Percentiles rank a stretch among this genome's conserved stretches.
Evolutionary conservation across 2,113 vertebrate species (phyloP).

Genomic region (Copsychus sechellarum): DNA sequence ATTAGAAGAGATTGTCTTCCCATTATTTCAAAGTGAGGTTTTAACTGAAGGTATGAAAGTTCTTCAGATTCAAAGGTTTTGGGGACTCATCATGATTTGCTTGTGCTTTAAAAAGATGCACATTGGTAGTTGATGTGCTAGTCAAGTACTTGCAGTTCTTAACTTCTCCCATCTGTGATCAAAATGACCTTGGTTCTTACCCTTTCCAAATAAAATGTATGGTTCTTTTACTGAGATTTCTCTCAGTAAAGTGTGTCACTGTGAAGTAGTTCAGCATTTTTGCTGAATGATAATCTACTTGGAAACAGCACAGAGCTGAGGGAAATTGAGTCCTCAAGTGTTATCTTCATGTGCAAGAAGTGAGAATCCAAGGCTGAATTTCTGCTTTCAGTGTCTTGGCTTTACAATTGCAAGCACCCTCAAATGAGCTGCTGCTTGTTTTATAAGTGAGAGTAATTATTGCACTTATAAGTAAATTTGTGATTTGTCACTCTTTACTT

Average conservation of each 20-base stretch:
- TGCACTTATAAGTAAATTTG: not conserved
- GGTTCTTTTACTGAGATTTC: not conserved
- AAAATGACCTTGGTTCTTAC: constrained; percentile 16
- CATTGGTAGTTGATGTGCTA: not conserved
- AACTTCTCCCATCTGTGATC: not conserved
- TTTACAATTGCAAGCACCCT: not conserved
- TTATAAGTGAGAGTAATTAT: not conserved
- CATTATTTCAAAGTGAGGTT: not conserved
- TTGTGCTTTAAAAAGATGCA: not conserved
- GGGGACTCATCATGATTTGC: not conserved
- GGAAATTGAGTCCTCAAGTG: not conserved
- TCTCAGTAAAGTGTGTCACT: not conserved
- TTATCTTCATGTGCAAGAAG: not conserved
- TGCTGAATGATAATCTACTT: not conserved
- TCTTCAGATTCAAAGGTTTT: not conserved
- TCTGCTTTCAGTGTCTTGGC: not conserved
- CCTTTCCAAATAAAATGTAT: not conserved
- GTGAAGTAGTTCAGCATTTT: not conserved
- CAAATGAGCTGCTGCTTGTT: not conserved
- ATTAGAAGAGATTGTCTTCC: not conserved
- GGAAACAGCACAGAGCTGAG: not conserved
- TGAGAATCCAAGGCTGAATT: not conserved
- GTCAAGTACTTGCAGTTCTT: not conserved
- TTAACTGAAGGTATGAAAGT: not conserved
- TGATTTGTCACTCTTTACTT: not conserved